Base-by-base conservation (phyloP, 2,888 invertebrate species). In the Drosophila multiciliata region DNA sequence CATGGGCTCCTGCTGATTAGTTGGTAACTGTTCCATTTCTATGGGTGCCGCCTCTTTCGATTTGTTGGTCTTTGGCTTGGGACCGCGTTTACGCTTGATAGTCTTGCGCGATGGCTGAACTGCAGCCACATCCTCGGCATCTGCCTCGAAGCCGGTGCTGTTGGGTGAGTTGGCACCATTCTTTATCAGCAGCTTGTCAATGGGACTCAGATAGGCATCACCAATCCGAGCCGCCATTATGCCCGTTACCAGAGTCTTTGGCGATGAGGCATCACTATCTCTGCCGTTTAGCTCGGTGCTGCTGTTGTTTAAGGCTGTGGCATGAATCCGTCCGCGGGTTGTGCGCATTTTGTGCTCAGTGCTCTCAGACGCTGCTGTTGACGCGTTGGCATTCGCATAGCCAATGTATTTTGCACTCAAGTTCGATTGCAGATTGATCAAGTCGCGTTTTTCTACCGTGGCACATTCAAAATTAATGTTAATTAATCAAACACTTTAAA, bases 331-430 rank as follows among this genome's bases (percentile, higher is more conserved):
- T 36, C 76, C 78, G 75, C 79, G 87, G 4, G 82, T 83, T 35
- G 78, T 74, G 29, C 91, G 84, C 11, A 77, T 57, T 70, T 73
- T 74, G 61, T 1, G 45, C 45, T 89, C 85, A 49, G 84, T 78
- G 45, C 79, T 67, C 15, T 73, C 66, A 20, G 77, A 42, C 49
- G 62, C 68, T 60, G 74, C 73, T 70, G 62, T 82, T 69, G 80
- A 73, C 52, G 59, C 85, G 52, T 82, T 83, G 57, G 84, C 77
- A 58, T 78, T 79, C 15, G 59, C 61, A 52, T 90, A 90, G n/a
- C 92, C 93, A 63, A 92, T 92, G 67, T 92, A 92, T 66, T 93
- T 93, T 0, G 93, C 91, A 38, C 91, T 93, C 20, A 93, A 69
- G 48, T 87, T 88, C 7, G 93, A 92, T 70, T 92, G 82, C 26